Percentiles rank a stretch among this genome's conserved stretches.
phyloP scores from a whole-genome alignment of 2,888 invertebrate species.

The Acheta domesticus region DNA sequence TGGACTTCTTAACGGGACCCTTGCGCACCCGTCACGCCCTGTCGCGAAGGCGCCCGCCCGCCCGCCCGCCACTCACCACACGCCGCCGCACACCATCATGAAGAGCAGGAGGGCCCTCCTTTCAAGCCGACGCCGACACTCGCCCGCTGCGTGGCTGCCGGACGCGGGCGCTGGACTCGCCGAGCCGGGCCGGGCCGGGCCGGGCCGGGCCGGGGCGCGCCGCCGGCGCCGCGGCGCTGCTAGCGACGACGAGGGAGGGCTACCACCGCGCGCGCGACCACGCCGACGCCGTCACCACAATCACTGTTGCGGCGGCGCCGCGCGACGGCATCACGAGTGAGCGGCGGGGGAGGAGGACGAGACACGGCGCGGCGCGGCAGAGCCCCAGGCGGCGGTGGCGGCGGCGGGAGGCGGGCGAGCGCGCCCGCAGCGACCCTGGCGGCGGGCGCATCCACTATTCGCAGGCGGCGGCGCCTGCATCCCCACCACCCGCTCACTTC shows the following conservation, averaged over 20 bases:
- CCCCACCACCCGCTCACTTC: too few species aligned
- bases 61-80: not conserved
- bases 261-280: not conserved
- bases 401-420: not conserved
- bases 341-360: too few species aligned
- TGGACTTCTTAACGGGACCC: not conserved
- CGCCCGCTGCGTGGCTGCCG: not conserved
- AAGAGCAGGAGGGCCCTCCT: not conserved
- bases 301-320: too few species aligned
- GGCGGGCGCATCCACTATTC: not conserved
- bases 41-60: not conserved
- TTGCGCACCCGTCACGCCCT: not conserved
- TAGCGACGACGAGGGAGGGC: too few species aligned
- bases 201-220: too few species aligned
- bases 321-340: too few species aligned
- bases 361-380: not conserved
- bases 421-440: not conserved
- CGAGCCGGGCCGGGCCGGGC: too few species aligned
- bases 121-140: not conserved
- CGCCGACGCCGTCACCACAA: too few species aligned
- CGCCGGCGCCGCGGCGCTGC: too few species aligned
- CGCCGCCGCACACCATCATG: conserved; percentile 18
- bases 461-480: too few species aligned
- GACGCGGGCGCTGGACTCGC: not conserved
- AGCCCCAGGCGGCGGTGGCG: not conserved